These are phyloP conservation scores for Eueides isabella DNA, from an alignment of 1,140 invertebrate species.

Conservation along the genomic window DNA sequence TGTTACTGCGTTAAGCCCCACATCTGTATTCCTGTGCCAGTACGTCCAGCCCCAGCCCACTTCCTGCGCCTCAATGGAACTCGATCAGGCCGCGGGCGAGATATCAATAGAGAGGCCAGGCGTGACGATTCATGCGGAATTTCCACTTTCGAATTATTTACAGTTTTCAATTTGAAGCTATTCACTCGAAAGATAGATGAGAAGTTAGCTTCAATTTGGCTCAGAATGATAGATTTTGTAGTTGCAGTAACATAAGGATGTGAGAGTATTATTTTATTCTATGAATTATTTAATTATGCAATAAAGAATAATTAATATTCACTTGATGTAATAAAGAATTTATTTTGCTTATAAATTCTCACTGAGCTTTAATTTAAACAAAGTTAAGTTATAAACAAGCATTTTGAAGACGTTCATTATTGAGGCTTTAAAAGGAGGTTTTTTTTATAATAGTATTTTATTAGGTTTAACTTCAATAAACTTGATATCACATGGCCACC, in stretches of 20 bases:
- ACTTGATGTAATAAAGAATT: no score
- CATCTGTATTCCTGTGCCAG: conserved; percentile 7
- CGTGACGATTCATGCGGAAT: neutral
- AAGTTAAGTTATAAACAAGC: no score
- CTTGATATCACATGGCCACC: neutral
- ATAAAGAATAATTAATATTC: no score
- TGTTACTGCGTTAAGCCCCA: conserved; percentile 21
- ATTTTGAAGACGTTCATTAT: no score
- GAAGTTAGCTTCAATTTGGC: neutral
- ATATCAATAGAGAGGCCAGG: conserved; percentile 10
- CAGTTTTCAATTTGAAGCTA: no score
- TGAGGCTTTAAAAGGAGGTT: no score
- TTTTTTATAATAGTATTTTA: no score
- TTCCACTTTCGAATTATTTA: conserved; percentile 1
- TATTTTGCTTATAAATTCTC: no score
- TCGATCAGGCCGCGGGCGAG: conserved; percentile 28
- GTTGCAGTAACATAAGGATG: no score
- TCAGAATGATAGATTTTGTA: neutral
- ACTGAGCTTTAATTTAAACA: no score
- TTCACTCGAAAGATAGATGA: neutral
- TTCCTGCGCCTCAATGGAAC: conserved; percentile 32
- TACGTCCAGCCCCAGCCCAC: conserved; percentile 24
- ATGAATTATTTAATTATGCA: no score
- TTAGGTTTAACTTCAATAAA: neutral
- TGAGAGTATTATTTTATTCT: neutral